Base-by-base conservation (phyloP, 2,113 vertebrate genomes). In the Pangasianodon hypophthalmus region DNA sequence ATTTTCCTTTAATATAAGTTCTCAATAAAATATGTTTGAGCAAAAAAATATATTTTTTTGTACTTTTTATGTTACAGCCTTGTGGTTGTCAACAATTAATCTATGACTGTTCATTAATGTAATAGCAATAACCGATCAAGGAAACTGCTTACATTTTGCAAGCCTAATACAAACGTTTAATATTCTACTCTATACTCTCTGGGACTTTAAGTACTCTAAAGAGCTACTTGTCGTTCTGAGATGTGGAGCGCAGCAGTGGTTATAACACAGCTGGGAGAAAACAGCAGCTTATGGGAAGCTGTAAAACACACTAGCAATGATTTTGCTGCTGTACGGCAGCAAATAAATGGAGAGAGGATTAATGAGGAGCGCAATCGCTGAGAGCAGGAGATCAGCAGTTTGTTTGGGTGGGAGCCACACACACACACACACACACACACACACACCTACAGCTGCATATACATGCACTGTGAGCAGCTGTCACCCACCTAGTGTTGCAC, bases 311-410 rank as follows among this genome's bases (percentile, higher is more conserved):
- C 69, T 60, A 37, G 46, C 37, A 48, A 62, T 79, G 54, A 79
- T 46, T 60, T 24, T 58, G n/a, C 69, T 87, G 69, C 86, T 46
- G 67, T 14, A 54, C 24, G 26, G 29, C 71, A 11, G 73, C 52
- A 46, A 77, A 87, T n/a, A 75, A 87, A 80, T 9, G 26, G 41
- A 48, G 26, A 29, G 56, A 60, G 73, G 56, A 79, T 79, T 79
- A 80, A 87, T 79, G 56, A 80, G 86, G 73, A 62, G n/a, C 16
- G 44, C 73, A 77, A 19, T 56, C 41, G 56, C 54, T 64, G 52
- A 52, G 54, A 82, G 64, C 87, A 84, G 8, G 64, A 50, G 14
- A 77, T 87, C 54, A 67, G 41, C 41, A 46, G 41, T 44, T 75
- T 75, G 71, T 75, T 83, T 88, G 46, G 32, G 58, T 64, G 85